Conservation (phyloP, 1,140 invertebrate genomes). For the Acyrthosiphon pisum region DNA sequence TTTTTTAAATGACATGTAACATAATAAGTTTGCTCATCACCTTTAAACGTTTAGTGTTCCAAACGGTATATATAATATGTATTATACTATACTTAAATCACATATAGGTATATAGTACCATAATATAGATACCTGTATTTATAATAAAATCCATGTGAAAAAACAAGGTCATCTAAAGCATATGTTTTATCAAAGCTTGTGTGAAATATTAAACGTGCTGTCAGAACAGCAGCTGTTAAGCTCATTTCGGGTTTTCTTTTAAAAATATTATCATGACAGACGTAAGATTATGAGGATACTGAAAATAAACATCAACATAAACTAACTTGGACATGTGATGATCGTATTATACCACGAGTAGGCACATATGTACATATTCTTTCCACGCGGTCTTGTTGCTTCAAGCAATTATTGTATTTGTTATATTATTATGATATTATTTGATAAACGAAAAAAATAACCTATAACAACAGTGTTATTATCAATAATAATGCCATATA, state of each 20-base stretch:
- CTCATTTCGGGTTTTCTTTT: not conserved
- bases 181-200: not conserved
- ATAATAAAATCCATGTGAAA: not conserved
- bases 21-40: no score
- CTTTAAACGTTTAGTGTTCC: no score
- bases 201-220: not conserved
- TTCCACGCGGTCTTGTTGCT: not conserved
- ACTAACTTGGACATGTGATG: not conserved
- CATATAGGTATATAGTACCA: not conserved
- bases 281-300: not conserved
- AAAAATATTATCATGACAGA: not conserved
- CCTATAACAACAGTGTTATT: not conserved
- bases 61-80: no score
- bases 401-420: not conserved
- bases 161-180: not conserved
- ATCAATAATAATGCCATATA: not conserved
- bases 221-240: not conserved
- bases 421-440: not conserved
- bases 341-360: not conserved
- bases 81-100: no score
- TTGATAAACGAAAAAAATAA: not conserved
- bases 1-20: no score
- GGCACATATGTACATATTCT: no score
- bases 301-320: not conserved
- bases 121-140: not conserved